Percentiles rank a stretch among this genome's conserved stretches.
These are phyloP conservation scores for Arvicola amphibius DNA, from an alignment of 2,797 vertebrate genomes.

Conservation along the genomic window DNA sequence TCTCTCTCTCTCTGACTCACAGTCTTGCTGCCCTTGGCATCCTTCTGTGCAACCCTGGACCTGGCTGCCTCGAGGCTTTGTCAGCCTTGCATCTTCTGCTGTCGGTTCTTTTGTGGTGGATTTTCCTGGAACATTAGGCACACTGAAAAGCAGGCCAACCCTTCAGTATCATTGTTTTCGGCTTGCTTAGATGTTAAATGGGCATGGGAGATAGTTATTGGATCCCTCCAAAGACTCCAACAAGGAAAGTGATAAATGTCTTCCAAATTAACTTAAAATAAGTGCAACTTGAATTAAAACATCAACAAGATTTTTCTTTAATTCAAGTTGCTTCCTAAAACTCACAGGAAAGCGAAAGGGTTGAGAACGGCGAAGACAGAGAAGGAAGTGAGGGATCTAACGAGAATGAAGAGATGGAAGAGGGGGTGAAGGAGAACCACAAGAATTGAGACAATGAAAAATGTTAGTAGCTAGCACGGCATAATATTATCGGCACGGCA, in stretches of 20 bases:
- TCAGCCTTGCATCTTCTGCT: neutral
- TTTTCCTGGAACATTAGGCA: neutral
- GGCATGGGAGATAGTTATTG: conserved; percentile 6
- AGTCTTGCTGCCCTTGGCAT: neutral
- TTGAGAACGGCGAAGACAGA: conserved; percentile 1
- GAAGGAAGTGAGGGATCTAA: conserved; percentile 17
- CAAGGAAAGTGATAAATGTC: neutral
- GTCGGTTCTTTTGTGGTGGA: neutral
- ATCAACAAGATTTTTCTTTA: conserved; percentile 38
- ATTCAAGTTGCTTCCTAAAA: conserved; percentile 56
- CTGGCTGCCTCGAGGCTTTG: neutral
- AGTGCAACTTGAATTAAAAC: conserved; percentile 50
- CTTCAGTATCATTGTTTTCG: neutral
- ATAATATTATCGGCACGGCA: no score
- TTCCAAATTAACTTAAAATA: conserved; percentile 42
- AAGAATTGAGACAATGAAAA: conserved; percentile 38
- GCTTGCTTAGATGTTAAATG: neutral
- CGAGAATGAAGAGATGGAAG: neutral
- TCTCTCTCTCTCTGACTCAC: no score
- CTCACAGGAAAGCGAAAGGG: neutral
- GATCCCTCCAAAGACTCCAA: conserved; percentile 20
- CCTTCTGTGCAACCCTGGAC: neutral
- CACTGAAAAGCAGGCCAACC: neutral
- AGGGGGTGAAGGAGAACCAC: neutral
- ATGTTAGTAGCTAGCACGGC: conserved; percentile 4